Conservation (phyloP, 2,113 vertebrate species). For the Engystomops pustulosus region DNA sequence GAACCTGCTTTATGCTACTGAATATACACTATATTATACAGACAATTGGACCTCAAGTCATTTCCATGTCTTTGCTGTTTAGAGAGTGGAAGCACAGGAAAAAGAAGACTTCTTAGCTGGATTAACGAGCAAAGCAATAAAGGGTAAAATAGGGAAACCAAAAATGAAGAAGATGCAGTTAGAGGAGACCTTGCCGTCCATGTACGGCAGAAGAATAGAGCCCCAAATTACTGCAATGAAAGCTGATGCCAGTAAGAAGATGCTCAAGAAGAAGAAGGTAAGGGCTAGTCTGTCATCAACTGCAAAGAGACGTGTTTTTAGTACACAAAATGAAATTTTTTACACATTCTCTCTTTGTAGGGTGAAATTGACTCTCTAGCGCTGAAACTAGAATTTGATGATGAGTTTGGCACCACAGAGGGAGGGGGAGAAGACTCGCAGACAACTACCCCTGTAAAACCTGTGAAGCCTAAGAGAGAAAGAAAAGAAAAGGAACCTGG, state of each 20-base stretch:
- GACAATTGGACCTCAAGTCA: too few species aligned
- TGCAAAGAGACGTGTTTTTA: neutral
- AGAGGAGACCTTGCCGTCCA: constrained; percentile 94
- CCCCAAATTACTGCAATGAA: constrained; percentile 89
- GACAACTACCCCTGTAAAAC: constrained; percentile 70
- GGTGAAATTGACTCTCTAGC: constrained; percentile 79
- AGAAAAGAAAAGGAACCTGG: constrained; percentile 87
- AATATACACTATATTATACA: neutral
- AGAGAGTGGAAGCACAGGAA: constrained; percentile 89
- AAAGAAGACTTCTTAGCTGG: constrained; percentile 83
- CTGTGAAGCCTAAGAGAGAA: constrained; percentile 85
- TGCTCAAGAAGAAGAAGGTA: constrained; percentile 95
- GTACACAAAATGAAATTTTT: neutral
- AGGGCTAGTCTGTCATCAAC: neutral
- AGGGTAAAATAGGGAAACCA: constrained; percentile 97
- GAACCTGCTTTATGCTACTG: too few species aligned
- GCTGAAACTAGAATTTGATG: constrained; percentile 91
- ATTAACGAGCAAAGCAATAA: constrained; percentile 86
- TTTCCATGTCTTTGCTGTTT: constrained; percentile 56
- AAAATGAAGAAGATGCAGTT: constrained; percentile 92
- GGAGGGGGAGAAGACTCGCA: constrained; percentile 81
- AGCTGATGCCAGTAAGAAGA: constrained; percentile 89
- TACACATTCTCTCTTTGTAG: constrained; percentile 68
- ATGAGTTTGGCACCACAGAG: constrained; percentile 76
- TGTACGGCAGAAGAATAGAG: constrained; percentile 89